phyloP scores from a whole-genome alignment of 2,113 vertebrate genomes.

The Ciconia stormi region DNA sequence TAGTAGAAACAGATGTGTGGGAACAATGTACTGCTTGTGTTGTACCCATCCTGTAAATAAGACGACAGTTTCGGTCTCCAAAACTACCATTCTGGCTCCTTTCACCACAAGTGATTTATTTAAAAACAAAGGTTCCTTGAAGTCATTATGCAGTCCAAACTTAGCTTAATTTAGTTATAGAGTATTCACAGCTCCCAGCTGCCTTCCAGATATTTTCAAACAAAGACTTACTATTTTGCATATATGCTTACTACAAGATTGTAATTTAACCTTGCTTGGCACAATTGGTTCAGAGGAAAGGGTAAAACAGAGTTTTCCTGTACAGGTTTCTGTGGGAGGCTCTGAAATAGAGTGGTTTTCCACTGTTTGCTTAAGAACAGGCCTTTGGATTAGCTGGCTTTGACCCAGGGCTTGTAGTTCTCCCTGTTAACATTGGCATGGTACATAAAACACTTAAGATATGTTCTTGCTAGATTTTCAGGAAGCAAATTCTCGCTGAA shows the following conservation, averaged over 20 bases:
- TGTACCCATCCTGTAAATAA: neutral
- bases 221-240: neutral
- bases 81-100: neutral
- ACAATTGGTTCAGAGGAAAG: neutral
- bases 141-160: neutral
- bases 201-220: conserved; percentile 10
- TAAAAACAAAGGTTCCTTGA: neutral
- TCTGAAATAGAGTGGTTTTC: conserved; percentile 28
- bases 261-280: neutral
- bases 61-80: neutral
- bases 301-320: neutral
- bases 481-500: neutral
- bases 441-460: neutral
- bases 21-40: neutral
- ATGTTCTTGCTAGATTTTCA: neutral
- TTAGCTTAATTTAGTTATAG: neutral
- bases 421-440: neutral
- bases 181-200: neutral
- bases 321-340: neutral
- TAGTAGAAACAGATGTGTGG: neutral
- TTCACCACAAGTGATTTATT: neutral
- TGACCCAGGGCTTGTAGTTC: neutral
- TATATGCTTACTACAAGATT: neutral
- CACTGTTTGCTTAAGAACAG: conserved; percentile 29
- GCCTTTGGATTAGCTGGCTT: conserved; percentile 47